Conservation (phyloP, 2,888 invertebrate species). For the Trachelus troglodyta region DNA sequence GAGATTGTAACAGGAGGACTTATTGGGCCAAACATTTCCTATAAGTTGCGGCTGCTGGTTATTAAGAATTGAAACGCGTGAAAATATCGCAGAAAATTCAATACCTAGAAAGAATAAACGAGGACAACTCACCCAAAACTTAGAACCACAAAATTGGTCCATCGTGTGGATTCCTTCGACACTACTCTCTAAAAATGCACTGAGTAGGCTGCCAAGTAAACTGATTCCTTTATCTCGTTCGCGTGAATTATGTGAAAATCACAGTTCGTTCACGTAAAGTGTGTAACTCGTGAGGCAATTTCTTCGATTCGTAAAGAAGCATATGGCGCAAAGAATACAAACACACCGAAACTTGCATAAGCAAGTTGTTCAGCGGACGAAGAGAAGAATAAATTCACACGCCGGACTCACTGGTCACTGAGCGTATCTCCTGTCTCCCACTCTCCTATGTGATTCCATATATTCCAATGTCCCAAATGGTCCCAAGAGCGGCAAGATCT, state of each 20-base stretch:
- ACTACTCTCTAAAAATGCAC: not conserved
- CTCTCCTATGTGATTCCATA: not conserved
- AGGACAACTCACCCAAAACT: conserved; percentile 79
- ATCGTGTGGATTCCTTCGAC: conserved; percentile 67
- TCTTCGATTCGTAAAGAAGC: not conserved
- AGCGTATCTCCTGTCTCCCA: not conserved
- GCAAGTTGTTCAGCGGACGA: not conserved
- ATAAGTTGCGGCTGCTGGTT: not conserved
- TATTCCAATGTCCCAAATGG: not conserved
- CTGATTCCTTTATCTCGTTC: conserved; percentile 1
- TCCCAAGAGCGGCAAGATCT: not conserved
- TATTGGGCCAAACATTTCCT: not conserved
- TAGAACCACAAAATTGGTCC: conserved; percentile 82
- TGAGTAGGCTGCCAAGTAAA: not conserved
- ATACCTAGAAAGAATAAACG: not conserved
- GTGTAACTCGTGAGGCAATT: not conserved
- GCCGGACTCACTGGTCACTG: not conserved
- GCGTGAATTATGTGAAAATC: conserved; percentile 7
- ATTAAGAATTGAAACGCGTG: not conserved
- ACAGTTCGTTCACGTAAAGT: not conserved
- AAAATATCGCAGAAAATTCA: conserved; percentile 7
- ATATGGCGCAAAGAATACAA: not conserved
- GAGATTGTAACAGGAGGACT: not conserved
- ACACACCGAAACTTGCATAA: conserved; percentile 1
- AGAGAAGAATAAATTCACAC: not conserved